These are phyloP conservation scores for Aphyosemion australe DNA, from an alignment of 2,113 vertebrate genomes.

Conservation along the genomic window DNA sequence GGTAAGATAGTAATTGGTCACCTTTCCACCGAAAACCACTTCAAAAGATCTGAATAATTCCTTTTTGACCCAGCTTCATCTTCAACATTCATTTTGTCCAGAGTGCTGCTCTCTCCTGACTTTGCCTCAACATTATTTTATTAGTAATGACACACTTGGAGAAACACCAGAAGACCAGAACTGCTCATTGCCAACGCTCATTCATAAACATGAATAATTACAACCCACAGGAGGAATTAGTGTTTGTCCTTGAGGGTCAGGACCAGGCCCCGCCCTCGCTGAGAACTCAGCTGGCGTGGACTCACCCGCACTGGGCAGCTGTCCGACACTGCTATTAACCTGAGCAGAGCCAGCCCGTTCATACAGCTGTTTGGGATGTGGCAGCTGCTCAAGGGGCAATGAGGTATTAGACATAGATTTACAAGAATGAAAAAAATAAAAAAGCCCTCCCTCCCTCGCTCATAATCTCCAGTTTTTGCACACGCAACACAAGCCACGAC, in stretches of 20 bases:
- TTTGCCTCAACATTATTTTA: conserved; percentile 23
- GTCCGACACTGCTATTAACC: conserved; percentile 65
- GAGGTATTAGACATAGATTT: conserved; percentile 76
- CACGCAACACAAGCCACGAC: conserved; percentile 53
- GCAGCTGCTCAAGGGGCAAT: conserved; percentile 75
- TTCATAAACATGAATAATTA: conserved; percentile 54
- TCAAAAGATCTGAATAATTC: conserved; percentile 4
- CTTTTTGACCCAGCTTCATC: conserved; percentile 29
- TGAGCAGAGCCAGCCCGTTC: conserved; percentile 51
- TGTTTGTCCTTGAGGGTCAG: conserved; percentile 62
- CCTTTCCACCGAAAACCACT: background rate
- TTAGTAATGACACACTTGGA: conserved; percentile 14
- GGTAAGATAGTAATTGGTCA: conserved; percentile 13
- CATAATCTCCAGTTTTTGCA: conserved; percentile 67
- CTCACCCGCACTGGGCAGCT: conserved; percentile 55
- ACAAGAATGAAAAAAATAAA: conserved; percentile 65
- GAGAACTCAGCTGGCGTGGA: conserved; percentile 30
- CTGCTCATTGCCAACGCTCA: conserved; percentile 15
- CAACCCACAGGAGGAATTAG: conserved; percentile 55
- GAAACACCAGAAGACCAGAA: conserved; percentile 4
- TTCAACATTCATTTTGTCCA: conserved; percentile 37
- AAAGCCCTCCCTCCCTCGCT: conserved; percentile 56
- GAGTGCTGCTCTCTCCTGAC: conserved; percentile 26
- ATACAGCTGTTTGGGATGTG: conserved; percentile 69
- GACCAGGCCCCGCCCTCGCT: conserved; percentile 37